These are phyloP conservation scores for Sitta carolinensis DNA, from an alignment of 2,797 vertebrate species.

Conservation along the genomic window DNA sequence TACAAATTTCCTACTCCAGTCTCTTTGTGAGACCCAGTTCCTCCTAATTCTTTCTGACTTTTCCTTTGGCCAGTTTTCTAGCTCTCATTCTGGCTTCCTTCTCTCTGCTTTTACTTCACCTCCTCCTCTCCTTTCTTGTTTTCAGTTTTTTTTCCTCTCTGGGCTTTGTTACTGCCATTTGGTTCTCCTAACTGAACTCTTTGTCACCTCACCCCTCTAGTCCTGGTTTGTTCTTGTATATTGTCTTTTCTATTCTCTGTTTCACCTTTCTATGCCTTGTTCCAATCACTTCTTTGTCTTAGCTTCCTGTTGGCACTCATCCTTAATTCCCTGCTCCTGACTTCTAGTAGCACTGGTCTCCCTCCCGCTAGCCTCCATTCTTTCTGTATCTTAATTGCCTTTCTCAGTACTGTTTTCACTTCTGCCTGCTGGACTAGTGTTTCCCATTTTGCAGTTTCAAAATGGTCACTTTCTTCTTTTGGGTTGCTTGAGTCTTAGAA, in stretches of 20 bases:
- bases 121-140: neutral
- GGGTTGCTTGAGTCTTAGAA: neutral
- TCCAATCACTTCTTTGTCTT: neutral
- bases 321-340: neutral
- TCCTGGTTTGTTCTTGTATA: neutral
- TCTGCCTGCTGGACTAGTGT: neutral
- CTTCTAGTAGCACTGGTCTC: neutral
- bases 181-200: neutral
- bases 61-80: neutral
- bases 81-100: neutral
- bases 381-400: neutral
- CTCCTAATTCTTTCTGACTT: neutral
- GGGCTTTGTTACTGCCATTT: neutral
- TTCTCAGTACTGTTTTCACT: neutral
- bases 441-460: neutral
- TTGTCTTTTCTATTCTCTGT: neutral
- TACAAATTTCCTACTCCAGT: neutral
- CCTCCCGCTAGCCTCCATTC: neutral
- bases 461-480: neutral
- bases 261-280: neutral
- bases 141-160: neutral
- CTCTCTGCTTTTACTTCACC: neutral
- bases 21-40: neutral
- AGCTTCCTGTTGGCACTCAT: neutral
- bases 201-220: neutral